Base-by-base conservation (phyloP, 2,113 vertebrate genomes). In the Taurulus bubalis region DNA sequence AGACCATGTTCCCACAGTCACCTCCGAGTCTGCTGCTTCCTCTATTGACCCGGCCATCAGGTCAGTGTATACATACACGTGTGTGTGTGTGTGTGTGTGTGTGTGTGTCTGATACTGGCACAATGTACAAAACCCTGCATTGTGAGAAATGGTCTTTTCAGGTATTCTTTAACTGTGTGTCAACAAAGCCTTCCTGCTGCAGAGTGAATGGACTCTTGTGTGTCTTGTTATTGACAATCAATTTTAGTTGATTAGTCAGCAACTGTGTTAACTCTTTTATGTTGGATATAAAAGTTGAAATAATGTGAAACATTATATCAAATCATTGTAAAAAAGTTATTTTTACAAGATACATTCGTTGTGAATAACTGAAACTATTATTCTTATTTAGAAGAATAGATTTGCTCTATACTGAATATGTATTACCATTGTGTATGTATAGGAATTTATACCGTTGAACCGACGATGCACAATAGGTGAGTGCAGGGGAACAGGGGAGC, bases 1-100 rank as follows among this genome's bases (percentile, higher is more conserved):
- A 95, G 92, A 92, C 94, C 53, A 98, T 96, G 87, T 97, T 98
- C 83, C 96, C 96, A 22, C 83, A 87, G 7, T 89, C 91, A n/a
- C 93, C 95, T 64, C 92, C 90, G 4, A 92, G 91, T 75, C 94
- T 99, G 60, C 86, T 96, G 69, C 73, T 83, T 77, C 77, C 91
- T 74, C 92, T 99, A 62, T 71, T 96, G 60, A 96, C 84, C 26
- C 36, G 45, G 77, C 95, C 95, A 0, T 90, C 92, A 95, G 97
- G 98, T 99, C 94, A 89, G 88, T 95, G 89, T 77, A 56, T 45
- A 63, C 60, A 20, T 26, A 16, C 47, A 15, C 32, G 7, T 53
- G 42, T 70, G 63, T 47, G 14, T 6, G 26, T 34, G n/a, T 75
- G 53, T 60, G 26, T 69, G 7, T 62, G 22, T 71, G 12, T 28